Conservation (phyloP, 2,797 vertebrate species). For the Phrynocephalus guinanensis region DNA sequence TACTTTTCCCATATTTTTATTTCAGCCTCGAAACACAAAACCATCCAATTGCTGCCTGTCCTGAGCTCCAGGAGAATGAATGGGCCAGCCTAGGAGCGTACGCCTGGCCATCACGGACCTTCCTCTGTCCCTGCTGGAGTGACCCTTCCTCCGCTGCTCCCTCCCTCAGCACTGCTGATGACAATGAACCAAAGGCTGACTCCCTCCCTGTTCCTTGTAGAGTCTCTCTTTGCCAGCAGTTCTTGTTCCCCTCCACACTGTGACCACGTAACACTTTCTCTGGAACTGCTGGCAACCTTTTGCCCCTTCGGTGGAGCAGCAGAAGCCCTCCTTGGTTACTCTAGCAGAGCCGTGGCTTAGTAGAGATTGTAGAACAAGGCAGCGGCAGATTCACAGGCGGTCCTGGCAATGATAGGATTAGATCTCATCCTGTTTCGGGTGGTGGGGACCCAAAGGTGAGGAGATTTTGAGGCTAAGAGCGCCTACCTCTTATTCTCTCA, state of each 20-base stretch:
- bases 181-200: slow-evolving; percentile 32
- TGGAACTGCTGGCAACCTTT: not conserved
- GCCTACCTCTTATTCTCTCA: not conserved
- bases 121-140: slow-evolving; percentile 1
- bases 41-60: slow-evolving; percentile 76
- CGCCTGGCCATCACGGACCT: not conserved
- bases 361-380: not conserved
- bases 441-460: too few species aligned
- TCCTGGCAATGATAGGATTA: not conserved
- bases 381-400: not conserved
- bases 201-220: not conserved
- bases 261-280: slow-evolving; percentile 7
- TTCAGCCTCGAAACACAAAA: slow-evolving; percentile 71
- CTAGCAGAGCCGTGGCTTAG: not conserved
- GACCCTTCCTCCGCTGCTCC: slow-evolving; percentile 2
- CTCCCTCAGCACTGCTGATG: slow-evolving; percentile 9
- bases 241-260: not conserved
- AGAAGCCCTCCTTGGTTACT: not conserved
- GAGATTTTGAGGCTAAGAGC: not conserved
- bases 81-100: not conserved
- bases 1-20: slow-evolving; percentile 45
- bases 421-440: not conserved
- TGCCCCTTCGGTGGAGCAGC: not conserved
- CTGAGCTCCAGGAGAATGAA: not conserved
- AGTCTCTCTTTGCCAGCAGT: not conserved